Percentiles rank a stretch among this genome's conserved stretches.
Evolutionary conservation across 2,797 vertebrate species (phyloP).

Genomic region (Macropodus opercularis): DNA sequence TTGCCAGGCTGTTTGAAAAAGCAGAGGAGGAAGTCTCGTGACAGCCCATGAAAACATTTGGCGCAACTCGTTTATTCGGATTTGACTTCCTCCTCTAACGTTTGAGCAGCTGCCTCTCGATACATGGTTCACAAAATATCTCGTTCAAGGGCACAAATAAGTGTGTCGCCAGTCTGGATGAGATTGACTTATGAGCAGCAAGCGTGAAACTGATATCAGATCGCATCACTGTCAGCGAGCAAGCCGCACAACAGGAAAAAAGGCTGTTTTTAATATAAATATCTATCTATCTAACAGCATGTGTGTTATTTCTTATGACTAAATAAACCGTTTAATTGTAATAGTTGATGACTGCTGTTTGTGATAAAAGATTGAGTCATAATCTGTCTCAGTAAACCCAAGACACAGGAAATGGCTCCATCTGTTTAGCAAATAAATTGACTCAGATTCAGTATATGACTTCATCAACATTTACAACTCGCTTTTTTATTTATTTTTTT

Average conservation of each 20-base stretch:
- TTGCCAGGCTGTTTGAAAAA: slow-evolving; percentile 27
- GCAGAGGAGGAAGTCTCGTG: slow-evolving; percentile 45
- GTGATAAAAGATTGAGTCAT: slow-evolving; percentile 10
- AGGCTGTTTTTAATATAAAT: background rate
- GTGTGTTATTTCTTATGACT: background rate
- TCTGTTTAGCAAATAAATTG: slow-evolving; percentile 50
- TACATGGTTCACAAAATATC: slow-evolving; percentile 50
- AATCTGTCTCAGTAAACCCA: slow-evolving; percentile 25
- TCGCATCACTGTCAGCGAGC: background rate
- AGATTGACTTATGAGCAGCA: slow-evolving; percentile 22
- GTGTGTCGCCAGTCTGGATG: slow-evolving; percentile 33
- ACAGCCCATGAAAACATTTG: slow-evolving; percentile 77
- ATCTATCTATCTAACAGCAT: background rate
- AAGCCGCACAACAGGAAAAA: background rate
- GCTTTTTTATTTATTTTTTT: slow-evolving; percentile 60
- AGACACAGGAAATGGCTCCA: slow-evolving; percentile 35
- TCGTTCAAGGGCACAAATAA: slow-evolving; percentile 59
- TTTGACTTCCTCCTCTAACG: slow-evolving; percentile 61
- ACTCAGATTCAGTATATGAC: slow-evolving; percentile 47
- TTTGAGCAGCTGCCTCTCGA: slow-evolving; percentile 69
- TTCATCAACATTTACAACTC: slow-evolving; percentile 68
- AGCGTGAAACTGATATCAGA: slow-evolving; percentile 22
- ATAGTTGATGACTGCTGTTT: background rate
- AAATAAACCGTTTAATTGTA: background rate
- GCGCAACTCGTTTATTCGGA: slow-evolving; percentile 74